Evolutionary conservation across 2,888 invertebrate genomes (phyloP).

Genomic region (Cosmorhoe ocellata): DNA sequence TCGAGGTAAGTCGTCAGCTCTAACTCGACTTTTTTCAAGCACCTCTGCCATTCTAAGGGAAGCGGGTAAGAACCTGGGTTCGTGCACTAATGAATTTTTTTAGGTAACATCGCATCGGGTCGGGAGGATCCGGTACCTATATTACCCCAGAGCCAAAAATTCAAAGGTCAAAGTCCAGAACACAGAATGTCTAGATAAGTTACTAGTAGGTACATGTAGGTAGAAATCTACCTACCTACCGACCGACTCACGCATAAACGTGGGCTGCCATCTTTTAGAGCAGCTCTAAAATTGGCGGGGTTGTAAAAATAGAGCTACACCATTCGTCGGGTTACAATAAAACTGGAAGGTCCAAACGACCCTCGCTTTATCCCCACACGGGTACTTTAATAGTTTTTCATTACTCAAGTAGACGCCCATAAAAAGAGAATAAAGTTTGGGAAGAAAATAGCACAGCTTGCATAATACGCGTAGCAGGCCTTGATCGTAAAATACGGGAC

Average conservation of each 20-base stretch:
- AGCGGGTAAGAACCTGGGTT: no score
- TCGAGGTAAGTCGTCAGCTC: no score
- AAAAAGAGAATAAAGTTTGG: slow-evolving; percentile 71
- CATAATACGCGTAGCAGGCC: slow-evolving; percentile 61
- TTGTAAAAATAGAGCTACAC: slow-evolving; percentile 65
- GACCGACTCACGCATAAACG: slow-evolving; percentile 41
- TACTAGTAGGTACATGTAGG: no score
- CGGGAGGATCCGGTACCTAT: no score
- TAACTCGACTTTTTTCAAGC: no score
- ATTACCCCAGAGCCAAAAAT: no score
- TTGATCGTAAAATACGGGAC: slow-evolving; percentile 60
- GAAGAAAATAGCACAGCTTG: slow-evolving; percentile 78
- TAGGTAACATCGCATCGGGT: no score
- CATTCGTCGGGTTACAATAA: slow-evolving; percentile 70
- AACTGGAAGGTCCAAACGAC: slow-evolving; percentile 72
- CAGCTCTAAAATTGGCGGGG: slow-evolving; percentile 68
- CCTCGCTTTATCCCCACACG: slow-evolving; percentile 72
- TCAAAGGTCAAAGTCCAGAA: no score
- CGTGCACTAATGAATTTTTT: no score
- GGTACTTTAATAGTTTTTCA: slow-evolving; percentile 79
- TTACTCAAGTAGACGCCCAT: slow-evolving; percentile 78
- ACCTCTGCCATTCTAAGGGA: no score
- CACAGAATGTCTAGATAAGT: no score
- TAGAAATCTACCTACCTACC: background rate
- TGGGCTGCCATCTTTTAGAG: slow-evolving; percentile 66